These are phyloP conservation scores for Cremastinae sp. DNA, from an alignment of 2,888 invertebrate species.

Conservation along the genomic window DNA sequence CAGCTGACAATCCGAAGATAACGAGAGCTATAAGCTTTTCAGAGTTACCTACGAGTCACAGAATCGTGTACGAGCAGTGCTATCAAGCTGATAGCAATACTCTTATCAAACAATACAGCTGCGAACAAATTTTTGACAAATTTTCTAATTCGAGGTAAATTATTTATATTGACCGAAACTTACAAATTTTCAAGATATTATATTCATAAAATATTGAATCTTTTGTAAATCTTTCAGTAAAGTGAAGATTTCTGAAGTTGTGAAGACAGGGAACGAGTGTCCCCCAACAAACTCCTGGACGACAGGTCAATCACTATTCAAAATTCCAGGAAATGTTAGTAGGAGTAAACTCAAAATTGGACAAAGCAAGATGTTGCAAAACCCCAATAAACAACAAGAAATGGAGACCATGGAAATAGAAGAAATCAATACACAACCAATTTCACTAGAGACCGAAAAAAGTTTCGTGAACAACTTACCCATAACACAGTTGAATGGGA, in stretches of 20 bases:
- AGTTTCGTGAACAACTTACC: constrained; percentile 6
- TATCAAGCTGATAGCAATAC: constrained; percentile 61
- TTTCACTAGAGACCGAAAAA: neutral
- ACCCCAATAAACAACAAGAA: constrained; percentile 15
- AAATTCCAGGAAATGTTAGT: constrained; percentile 17
- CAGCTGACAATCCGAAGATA: constrained; percentile 63
- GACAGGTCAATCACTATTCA: constrained; percentile 52
- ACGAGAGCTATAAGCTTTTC: constrained; percentile 69
- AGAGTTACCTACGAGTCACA: constrained; percentile 65
- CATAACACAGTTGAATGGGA: constrained; percentile 47
- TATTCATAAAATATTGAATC: neutral
- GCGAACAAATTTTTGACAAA: constrained; percentile 70
- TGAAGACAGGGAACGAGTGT: constrained; percentile 46
- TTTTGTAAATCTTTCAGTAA: constrained; percentile 51
- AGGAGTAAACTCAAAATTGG: constrained; percentile 44
- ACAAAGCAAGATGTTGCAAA: constrained; percentile 9
- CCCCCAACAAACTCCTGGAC: constrained; percentile 57
- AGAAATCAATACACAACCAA: constrained; percentile 38
- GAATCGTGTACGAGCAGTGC: constrained; percentile 66
- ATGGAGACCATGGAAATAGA: constrained; percentile 62
- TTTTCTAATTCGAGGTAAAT: constrained; percentile 66
- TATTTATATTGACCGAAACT: constrained; percentile 2
- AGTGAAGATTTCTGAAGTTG: constrained; percentile 56
- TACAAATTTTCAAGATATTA: neutral
- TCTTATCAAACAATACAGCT: constrained; percentile 71